These are phyloP conservation scores for Protomyctophum bolini DNA, from an alignment of 2,113 vertebrate species.

Conservation along the genomic window DNA sequence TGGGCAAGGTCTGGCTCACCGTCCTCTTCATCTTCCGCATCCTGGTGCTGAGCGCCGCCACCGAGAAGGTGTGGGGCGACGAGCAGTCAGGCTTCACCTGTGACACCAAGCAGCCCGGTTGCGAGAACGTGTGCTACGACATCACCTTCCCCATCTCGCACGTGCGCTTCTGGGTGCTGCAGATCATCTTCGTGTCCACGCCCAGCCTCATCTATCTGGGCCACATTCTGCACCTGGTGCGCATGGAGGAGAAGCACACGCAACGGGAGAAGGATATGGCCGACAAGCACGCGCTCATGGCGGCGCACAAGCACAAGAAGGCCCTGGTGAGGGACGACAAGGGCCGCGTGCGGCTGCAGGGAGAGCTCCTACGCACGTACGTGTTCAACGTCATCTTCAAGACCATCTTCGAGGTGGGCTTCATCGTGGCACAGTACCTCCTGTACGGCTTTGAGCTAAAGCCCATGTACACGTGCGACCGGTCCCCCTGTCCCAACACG, in stretches of 20 bases:
- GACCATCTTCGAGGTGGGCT: conserved; percentile 86
- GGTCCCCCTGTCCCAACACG: conserved; percentile 82
- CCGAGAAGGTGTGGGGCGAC: conserved; percentile 87
- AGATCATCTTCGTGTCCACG: conserved; percentile 90
- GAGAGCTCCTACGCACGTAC: conserved; percentile 84
- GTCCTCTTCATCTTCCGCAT: conserved; percentile 88
- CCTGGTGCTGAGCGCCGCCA: conserved; percentile 83
- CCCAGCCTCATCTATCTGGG: conserved; percentile 87
- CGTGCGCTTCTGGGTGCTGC: conserved; percentile 89
- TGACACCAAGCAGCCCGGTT: conserved; percentile 87
- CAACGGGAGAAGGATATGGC: conserved; percentile 52
- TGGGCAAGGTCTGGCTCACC: conserved; percentile 88
- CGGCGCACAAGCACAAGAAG: conserved; percentile 47
- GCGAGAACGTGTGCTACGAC: conserved; percentile 88
- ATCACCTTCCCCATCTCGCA: conserved; percentile 90
- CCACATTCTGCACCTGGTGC: conserved; percentile 85
- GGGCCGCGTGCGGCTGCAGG: conserved; percentile 78
- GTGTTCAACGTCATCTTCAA: conserved; percentile 86
- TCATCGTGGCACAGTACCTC: conserved; percentile 85
- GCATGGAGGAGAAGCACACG: conserved; percentile 81
- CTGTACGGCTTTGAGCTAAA: conserved; percentile 86
- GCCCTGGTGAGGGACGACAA: conserved; percentile 48
- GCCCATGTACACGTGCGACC: conserved; percentile 85
- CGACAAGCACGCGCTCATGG: conserved; percentile 56
- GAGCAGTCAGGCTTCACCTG: conserved; percentile 87